Evolutionary conservation across 2,888 invertebrate species (phyloP).

Genomic region (Torymus texanus): DNA sequence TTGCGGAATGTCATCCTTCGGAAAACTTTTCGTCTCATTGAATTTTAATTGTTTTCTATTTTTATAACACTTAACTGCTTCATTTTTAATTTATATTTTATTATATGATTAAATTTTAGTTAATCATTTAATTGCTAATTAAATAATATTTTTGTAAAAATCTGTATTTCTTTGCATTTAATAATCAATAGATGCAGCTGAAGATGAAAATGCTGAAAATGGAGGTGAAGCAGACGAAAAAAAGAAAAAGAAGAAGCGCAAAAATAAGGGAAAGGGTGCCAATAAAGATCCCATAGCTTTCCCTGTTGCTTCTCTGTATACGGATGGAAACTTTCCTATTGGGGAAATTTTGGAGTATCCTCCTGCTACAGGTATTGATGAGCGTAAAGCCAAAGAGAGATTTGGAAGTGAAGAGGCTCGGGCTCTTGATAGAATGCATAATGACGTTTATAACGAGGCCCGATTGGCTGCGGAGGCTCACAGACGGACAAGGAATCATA

Average conservation of each 20-base stretch:
- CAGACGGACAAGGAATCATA: constrained; percentile 92
- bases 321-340: constrained; percentile 90
- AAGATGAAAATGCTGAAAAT: constrained; percentile 79
- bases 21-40: no score
- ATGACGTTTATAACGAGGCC: constrained; percentile 95
- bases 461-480: constrained; percentile 98
- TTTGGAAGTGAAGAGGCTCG: constrained; percentile 91
- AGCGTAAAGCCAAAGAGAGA: constrained; percentile 90
- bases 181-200: constrained; percentile 70
- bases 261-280: constrained; percentile 74
- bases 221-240: constrained; percentile 82
- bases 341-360: constrained; percentile 93
- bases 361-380: constrained; percentile 83
- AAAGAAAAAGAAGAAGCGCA: constrained; percentile 80
- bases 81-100: no score
- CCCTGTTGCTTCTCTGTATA: constrained; percentile 89
- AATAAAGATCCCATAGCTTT: constrained; percentile 87
- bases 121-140: no score
- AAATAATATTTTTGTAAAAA: background rate
- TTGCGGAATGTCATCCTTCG: no score
- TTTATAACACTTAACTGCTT: no score
- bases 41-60: no score
- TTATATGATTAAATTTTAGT: no score
- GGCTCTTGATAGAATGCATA: constrained; percentile 91
- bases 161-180: constrained; percentile 25